Evolutionary conservation across 1,140 invertebrate species (phyloP), one percentile per base, ranked within the genome.

Genomic region (Druon quercuslanigerum): DNA sequence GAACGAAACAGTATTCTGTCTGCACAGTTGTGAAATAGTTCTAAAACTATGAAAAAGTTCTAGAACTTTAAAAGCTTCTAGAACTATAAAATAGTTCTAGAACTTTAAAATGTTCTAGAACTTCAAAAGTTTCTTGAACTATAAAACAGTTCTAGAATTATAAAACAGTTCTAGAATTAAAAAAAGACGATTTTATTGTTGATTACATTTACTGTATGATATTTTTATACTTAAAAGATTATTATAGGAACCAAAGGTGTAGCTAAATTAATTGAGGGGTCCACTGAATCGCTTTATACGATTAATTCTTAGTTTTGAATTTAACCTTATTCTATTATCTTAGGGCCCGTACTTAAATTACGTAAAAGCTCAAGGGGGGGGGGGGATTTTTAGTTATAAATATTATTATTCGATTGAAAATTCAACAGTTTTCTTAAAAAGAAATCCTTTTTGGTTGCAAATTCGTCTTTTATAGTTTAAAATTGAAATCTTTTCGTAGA

Each of bases 1-100:
- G n/a, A n/a, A 40, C 25, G n/a, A 40, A n/a, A 16, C 60, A 66
- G 60, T 66, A 66, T 66, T 66, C 40, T 66, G 33, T 66, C n/a
- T 40, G 33, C n/a, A 1, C 12, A 40, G 16, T 33, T 66, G 60
- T 66, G n/a, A 33, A 40, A 9, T 1, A 4, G 40, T 25, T 66
- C 33, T 66, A n/a, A 46, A 66, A 40, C 16, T 66, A 0, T 66
- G 3, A 25, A 25, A 25, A 25, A 2, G 20, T 25, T 25, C 20
- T 25, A 25, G 20, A 25, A 25, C 20, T 25, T 1, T 25, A 25
- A 25, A 25, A 25, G 1, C 1, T 25, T 66, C 33, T 66, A n/a
- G 40, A 66, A 40, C 16, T 66, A 33, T 66, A 40, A 33, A 40
- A 9, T 1, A 5, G 40, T 25, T 25, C 20, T 25, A 25, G 20